These are phyloP conservation scores for Atractosteus spatula DNA, from an alignment of 2,113 vertebrate genomes.

Conservation along the genomic window DNA sequence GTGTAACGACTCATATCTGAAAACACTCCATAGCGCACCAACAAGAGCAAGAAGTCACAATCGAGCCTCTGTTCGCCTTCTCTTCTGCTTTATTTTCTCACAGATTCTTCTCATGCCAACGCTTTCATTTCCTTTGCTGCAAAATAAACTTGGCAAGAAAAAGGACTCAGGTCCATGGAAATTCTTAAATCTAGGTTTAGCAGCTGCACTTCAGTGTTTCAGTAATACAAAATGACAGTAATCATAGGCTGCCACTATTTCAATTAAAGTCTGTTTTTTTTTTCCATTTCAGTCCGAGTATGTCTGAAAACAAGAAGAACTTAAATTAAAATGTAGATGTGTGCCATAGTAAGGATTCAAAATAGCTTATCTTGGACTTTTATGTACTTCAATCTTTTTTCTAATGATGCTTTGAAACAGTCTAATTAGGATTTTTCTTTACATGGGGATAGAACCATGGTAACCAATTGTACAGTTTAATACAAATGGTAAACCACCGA, in stretches of 20 bases:
- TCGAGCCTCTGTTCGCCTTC: constrained; percentile 20
- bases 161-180: neutral
- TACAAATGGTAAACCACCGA: constrained; percentile 48
- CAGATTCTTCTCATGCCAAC: constrained; percentile 14
- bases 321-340: constrained; percentile 4
- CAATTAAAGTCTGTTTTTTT: neutral
- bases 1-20: constrained; percentile 23
- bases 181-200: neutral
- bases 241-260: neutral
- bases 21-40: constrained; percentile 2
- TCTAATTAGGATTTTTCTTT: constrained; percentile 38
- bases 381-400: constrained; percentile 8
- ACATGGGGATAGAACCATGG: constrained; percentile 41
- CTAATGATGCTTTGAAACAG: constrained; percentile 25
- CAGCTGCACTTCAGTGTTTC: neutral
- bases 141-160: neutral
- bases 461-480: constrained; percentile 52
- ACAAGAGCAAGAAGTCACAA: constrained; percentile 24
- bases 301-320: neutral
- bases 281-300: too few relatives aligned
- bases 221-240: neutral
- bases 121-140: neutral
- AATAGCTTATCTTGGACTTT: neutral
- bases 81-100: constrained; percentile 13
- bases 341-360: constrained; percentile 1